Evolutionary conservation across 1,140 invertebrate species (phyloP).

Genomic region (Drosophila insularis): DNA sequence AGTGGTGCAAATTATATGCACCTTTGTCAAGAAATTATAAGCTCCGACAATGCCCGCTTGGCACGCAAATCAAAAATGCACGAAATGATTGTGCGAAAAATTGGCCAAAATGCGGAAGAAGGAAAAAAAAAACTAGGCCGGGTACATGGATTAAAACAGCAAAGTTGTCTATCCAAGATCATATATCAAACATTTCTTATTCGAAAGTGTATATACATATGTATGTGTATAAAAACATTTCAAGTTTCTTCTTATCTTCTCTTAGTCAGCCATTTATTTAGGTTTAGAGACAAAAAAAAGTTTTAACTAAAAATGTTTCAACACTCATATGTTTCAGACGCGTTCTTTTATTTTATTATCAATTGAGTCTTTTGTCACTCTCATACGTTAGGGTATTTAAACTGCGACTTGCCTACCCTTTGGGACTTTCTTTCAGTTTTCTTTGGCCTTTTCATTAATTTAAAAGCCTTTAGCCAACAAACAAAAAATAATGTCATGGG

Average conservation of each 20-base stretch:
- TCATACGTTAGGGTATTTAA: constrained; percentile 29
- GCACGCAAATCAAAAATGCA: constrained; percentile 78
- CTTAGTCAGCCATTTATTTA: no score
- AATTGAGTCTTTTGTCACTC: background rate
- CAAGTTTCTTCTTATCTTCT: no score
- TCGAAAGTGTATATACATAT: no score
- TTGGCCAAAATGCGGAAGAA: background rate
- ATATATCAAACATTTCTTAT: background rate
- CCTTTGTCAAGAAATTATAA: constrained; percentile 80
- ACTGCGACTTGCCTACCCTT: constrained; percentile 32
- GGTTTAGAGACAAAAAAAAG: background rate
- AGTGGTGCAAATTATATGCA: constrained; percentile 73
- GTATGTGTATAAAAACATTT: no score
- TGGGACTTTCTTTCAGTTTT: constrained; percentile 6
- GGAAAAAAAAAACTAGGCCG: background rate
- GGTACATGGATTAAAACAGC: constrained; percentile 15
- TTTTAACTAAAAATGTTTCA: background rate
- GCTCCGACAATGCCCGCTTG: constrained; percentile 37
- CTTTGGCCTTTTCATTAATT: constrained; percentile 50
- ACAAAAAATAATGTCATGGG: constrained; percentile 46
- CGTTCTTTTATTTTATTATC: background rate
- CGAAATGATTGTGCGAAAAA: constrained; percentile 37
- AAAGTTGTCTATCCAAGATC: background rate
- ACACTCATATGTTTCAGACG: no score
- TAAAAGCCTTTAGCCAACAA: constrained; percentile 52